These are phyloP conservation scores for Octonoba sinensis DNA, from an alignment of 2,888 invertebrate species.

Conservation along the genomic window DNA sequence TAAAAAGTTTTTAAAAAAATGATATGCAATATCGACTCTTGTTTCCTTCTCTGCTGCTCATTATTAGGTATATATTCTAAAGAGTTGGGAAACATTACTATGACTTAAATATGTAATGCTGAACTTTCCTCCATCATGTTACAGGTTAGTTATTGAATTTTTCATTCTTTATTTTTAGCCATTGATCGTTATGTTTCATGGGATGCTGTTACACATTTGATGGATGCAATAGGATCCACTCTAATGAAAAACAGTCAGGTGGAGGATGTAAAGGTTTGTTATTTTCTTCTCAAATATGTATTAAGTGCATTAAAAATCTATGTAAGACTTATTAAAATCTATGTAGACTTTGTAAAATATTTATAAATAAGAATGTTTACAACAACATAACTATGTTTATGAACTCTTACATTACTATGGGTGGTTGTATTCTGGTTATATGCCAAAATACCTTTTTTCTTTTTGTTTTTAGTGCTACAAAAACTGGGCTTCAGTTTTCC, in stretches of 20 bases:
- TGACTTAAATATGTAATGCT: neutral
- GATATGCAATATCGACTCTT: too few species aligned
- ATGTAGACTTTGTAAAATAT: too few species aligned
- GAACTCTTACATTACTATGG: too few species aligned
- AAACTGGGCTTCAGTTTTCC: too few species aligned
- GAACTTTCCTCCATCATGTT: neutral
- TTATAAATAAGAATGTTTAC: too few species aligned
- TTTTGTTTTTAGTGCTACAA: too few species aligned
- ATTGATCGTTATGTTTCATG: neutral
- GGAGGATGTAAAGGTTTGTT: conserved; percentile 1
- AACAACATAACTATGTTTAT: too few species aligned
- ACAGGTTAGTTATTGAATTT: neutral
- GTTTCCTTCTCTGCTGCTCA: neutral
- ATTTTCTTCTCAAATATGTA: neutral
- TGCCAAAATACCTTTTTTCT: too few species aligned
- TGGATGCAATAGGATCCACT: conserved; percentile 17
- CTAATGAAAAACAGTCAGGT: conserved; percentile 18
- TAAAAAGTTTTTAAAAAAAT: too few species aligned
- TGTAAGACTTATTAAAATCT: too few species aligned
- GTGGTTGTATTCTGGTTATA: too few species aligned
- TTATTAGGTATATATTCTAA: neutral
- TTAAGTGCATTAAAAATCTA: too few species aligned
- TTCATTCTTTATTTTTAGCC: conserved; percentile 16
- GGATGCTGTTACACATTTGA: conserved; percentile 18
- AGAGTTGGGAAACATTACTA: neutral